phyloP scores from a whole-genome alignment of 2,888 invertebrate genomes.

The Leistus spinibarbis region DNA sequence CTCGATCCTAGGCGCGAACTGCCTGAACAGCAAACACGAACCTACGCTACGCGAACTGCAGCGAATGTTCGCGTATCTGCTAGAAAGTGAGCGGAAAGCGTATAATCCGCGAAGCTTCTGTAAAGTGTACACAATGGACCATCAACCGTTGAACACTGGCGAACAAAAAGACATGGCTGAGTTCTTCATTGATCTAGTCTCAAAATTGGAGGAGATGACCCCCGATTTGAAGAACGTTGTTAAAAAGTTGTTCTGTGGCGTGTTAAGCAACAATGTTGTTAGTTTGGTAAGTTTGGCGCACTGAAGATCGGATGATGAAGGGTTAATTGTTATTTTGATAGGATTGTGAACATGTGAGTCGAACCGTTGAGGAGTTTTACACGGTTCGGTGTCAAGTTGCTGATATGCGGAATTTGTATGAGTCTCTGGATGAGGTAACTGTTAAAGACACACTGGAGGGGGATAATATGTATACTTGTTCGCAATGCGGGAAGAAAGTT shows the following conservation, averaged over 20 bases:
- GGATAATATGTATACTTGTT: constrained; percentile 97
- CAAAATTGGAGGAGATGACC: constrained; percentile 95
- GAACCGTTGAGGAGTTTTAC: constrained; percentile 95
- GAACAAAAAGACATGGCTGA: constrained; percentile 99
- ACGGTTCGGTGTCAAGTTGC: constrained; percentile 96
- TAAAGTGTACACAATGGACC: constrained; percentile 96
- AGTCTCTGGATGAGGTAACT: constrained; percentile 95
- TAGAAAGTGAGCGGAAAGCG: constrained; percentile 93
- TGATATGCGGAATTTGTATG: constrained; percentile 94
- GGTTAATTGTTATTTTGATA: constrained; percentile 48
- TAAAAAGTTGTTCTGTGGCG: constrained; percentile 90
- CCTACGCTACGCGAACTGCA: constrained; percentile 86
- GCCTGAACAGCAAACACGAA: constrained; percentile 76
- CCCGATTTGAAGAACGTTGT: constrained; percentile 86
- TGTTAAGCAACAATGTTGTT: constrained; percentile 93
- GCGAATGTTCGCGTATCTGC: constrained; percentile 92
- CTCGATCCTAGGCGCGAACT: constrained; percentile 79
- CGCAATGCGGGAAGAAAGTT: constrained; percentile 93
- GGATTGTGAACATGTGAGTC: constrained; percentile 94
- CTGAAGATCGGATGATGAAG: not conserved
- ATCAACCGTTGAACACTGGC: constrained; percentile 92
- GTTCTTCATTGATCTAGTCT: constrained; percentile 95
- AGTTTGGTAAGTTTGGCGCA: constrained; percentile 69
- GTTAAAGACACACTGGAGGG: constrained; percentile 96
- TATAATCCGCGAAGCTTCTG: constrained; percentile 96